A percentile compares a stretch with the other conserved stretches of the same genome.
Evolutionary conservation across 2,888 invertebrate species (phyloP).

Genomic region (Andrena flavipes): DNA sequence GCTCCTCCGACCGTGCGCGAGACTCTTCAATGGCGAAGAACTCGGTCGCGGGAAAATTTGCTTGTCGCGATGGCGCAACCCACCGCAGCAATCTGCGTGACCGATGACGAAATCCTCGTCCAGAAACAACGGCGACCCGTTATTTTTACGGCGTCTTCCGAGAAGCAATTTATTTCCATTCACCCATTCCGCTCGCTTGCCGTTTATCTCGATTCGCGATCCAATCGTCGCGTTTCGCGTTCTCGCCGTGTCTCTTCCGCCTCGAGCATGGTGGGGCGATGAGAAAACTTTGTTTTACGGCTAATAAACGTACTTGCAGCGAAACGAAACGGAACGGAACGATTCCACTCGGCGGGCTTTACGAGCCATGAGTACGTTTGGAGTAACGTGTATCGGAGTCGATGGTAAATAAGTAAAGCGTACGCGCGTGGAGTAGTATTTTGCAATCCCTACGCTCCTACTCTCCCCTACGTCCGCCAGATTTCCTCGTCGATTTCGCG

Average conservation of each 20-base stretch:
- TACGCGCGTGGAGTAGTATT: not conserved
- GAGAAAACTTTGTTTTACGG: constrained; percentile 7
- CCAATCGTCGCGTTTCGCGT: no score
- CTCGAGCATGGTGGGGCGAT: no score
- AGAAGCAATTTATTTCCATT: no score
- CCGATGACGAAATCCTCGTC: constrained; percentile 9
- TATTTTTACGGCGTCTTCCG: constrained; percentile 13
- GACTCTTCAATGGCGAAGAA: not conserved
- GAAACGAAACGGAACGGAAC: not conserved
- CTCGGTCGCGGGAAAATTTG: constrained; percentile 14
- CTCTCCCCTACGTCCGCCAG: not conserved
- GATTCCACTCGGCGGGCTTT: not conserved
- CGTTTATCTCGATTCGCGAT: no score
- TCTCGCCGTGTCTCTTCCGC: no score
- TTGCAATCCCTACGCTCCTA: not conserved
- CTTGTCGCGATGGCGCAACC: not conserved
- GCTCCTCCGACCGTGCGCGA: not conserved
- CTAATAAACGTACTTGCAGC: not conserved
- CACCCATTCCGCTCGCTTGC: no score
- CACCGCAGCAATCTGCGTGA: not conserved
- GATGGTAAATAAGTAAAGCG: not conserved
- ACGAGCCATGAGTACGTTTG: not conserved
- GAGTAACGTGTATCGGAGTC: not conserved
- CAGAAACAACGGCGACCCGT: not conserved
- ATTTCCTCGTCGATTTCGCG: not conserved